A percentile compares a stretch with the other conserved stretches of the same genome.
phyloP scores from a whole-genome alignment of 2,113 vertebrate species.

The Clarias gariepinus region DNA sequence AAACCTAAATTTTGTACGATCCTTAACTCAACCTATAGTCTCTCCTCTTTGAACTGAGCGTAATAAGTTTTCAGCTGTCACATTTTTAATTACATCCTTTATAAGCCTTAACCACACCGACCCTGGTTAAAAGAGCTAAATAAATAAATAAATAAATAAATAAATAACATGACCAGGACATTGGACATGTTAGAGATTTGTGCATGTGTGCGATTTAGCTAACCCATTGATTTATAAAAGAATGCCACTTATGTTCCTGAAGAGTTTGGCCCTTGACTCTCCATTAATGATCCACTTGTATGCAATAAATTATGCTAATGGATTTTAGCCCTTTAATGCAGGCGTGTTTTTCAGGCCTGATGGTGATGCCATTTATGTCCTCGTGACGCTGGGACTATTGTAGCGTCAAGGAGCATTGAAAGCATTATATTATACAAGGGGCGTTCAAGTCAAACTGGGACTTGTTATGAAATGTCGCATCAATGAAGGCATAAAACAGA shows the following conservation, averaged over 20 bases:
- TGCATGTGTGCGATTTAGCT: constrained; percentile 53
- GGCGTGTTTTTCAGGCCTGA: constrained; percentile 48
- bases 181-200: constrained; percentile 63
- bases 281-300: constrained; percentile 71
- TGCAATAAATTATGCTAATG: constrained; percentile 73
- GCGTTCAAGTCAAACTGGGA: too few species aligned
- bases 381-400: constrained; percentile 37
- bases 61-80: constrained; percentile 77
- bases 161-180: constrained; percentile 51
- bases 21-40: constrained; percentile 70
- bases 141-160: constrained; percentile 55
- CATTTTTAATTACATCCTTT: constrained; percentile 79
- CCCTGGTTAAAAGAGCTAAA: constrained; percentile 58
- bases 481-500: too few species aligned
- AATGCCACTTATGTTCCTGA: constrained; percentile 70
- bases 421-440: neutral
- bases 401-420: constrained; percentile 36
- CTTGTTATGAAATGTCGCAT: too few species aligned
- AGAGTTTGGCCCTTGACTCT: constrained; percentile 67
- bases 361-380: constrained; percentile 28
- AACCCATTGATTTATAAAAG: constrained; percentile 72
- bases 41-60: constrained; percentile 71
- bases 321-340: constrained; percentile 58
- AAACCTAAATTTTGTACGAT: constrained; percentile 77
- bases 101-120: constrained; percentile 72